Evolutionary conservation across 2,888 invertebrate genomes (phyloP).

Genomic region (Polydesmus complanatus): DNA sequence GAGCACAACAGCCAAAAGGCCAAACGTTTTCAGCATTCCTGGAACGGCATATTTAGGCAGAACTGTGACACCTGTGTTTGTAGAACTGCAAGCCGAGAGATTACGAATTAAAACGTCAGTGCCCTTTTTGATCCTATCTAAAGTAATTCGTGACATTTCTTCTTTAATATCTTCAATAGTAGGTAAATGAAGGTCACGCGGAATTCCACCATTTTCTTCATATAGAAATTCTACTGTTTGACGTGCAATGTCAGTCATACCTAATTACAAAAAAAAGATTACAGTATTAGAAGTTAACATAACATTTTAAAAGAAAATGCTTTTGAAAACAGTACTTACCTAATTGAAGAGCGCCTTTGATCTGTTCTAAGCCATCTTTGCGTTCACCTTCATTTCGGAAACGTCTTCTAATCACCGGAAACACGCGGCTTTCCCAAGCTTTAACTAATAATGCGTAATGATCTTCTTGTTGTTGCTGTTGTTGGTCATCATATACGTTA

Average conservation of each 20-base stretch:
- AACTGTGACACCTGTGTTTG: constrained; percentile 21
- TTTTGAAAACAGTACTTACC: constrained; percentile 21
- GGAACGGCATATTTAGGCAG: constrained; percentile 32
- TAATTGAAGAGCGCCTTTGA: constrained; percentile 32
- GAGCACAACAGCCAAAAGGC: constrained; percentile 32
- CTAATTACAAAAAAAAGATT: constrained; percentile 19
- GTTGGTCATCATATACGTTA: constrained; percentile 28
- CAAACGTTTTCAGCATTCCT: constrained; percentile 32
- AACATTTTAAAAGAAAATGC: background rate
- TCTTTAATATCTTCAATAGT: constrained; percentile 34
- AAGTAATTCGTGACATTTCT: constrained; percentile 32
- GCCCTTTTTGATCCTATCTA: constrained; percentile 32
- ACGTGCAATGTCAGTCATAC: constrained; percentile 34
- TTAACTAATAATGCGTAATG: constrained; percentile 32
- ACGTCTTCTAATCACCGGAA: constrained; percentile 31
- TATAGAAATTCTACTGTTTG: constrained; percentile 35
- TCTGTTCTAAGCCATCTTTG: constrained; percentile 34
- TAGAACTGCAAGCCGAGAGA: constrained; percentile 22
- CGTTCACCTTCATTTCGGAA: constrained; percentile 34
- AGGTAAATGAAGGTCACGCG: constrained; percentile 33
- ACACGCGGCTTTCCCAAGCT: constrained; percentile 34
- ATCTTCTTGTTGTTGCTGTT: constrained; percentile 27
- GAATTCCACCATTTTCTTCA: constrained; percentile 34
- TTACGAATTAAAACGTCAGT: constrained; percentile 30
- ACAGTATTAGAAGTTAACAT: background rate